Evolutionary conservation across 2,797 vertebrate species (phyloP).

Genomic region (Gymnopithys bicolor): DNA sequence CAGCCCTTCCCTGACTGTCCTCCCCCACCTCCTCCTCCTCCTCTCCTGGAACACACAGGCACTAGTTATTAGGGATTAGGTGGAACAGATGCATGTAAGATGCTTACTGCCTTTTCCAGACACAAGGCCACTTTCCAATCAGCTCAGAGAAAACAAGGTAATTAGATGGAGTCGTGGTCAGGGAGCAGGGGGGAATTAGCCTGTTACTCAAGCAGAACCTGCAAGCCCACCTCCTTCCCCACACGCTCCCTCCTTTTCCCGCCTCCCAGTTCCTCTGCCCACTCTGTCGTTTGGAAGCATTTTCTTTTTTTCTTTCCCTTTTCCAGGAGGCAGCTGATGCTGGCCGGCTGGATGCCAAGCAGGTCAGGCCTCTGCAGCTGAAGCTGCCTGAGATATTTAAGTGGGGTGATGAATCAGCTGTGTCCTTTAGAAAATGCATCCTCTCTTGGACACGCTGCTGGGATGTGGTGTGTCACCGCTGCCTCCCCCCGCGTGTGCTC

Average conservation of each 20-base stretch:
- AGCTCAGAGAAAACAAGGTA: slow-evolving; percentile 70
- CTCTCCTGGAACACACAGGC: slow-evolving; percentile 53
- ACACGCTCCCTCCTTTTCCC: neutral
- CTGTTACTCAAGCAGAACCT: neutral
- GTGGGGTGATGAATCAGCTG: neutral
- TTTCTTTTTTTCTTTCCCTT: neutral
- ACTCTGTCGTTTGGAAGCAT: slow-evolving; percentile 14
- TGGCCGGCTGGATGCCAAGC: slow-evolving; percentile 8
- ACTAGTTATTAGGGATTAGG: slow-evolving; percentile 71
- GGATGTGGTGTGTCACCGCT: neutral
- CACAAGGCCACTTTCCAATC: slow-evolving; percentile 72
- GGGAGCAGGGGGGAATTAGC: slow-evolving; percentile 30
- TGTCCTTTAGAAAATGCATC: neutral
- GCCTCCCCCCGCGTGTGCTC: neutral
- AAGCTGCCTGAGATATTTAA: neutral
- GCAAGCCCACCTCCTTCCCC: neutral
- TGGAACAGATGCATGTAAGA: slow-evolving; percentile 76
- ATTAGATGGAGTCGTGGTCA: slow-evolving; percentile 57
- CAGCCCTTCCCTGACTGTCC: neutral
- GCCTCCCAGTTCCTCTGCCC: neutral
- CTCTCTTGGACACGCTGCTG: neutral
- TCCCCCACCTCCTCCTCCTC: neutral
- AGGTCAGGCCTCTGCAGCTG: slow-evolving; percentile 28
- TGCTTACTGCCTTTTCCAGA: slow-evolving; percentile 75
- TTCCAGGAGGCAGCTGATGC: slow-evolving; percentile 47